These are phyloP conservation scores for Xenentodon cancila DNA, from an alignment of 2,797 vertebrate genomes.

Conservation along the genomic window DNA sequence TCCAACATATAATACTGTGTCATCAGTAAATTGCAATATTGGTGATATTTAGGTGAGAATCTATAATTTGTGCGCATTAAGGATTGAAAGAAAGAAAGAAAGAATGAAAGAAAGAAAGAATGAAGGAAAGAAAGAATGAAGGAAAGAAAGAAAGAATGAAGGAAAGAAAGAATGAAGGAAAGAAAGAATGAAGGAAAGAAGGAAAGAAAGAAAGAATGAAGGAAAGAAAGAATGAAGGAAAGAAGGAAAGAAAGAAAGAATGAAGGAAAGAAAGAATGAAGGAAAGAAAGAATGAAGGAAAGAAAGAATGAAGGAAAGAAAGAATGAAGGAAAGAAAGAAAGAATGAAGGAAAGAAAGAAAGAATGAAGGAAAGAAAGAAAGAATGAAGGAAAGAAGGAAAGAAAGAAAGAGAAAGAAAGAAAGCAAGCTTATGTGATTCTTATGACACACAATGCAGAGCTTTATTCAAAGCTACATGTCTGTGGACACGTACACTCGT, in stretches of 20 bases:
- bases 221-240: background rate
- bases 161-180: background rate
- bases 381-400: too few species aligned
- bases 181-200: too few species aligned
- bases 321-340: background rate
- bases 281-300: too few species aligned
- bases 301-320: too few species aligned
- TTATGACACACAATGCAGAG: constrained; percentile 26
- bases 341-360: background rate
- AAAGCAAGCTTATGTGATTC: background rate
- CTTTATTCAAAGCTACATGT: constrained; percentile 68
- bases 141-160: background rate
- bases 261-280: background rate
- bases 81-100: background rate
- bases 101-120: background rate
- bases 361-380: background rate
- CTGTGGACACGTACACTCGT: constrained; percentile 79
- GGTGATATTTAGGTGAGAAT: too few species aligned
- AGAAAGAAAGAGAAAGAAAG: background rate
- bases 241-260: background rate
- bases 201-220: background rate
- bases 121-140: too few species aligned
- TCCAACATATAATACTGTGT: too few species aligned
- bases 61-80: too few species aligned
- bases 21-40: too few species aligned